Evolutionary conservation across 92 coral and sea anemone genomes (phyloP), one percentile per base, ranked within the genome.

Genomic region (Heteractis magnifica): DNA sequence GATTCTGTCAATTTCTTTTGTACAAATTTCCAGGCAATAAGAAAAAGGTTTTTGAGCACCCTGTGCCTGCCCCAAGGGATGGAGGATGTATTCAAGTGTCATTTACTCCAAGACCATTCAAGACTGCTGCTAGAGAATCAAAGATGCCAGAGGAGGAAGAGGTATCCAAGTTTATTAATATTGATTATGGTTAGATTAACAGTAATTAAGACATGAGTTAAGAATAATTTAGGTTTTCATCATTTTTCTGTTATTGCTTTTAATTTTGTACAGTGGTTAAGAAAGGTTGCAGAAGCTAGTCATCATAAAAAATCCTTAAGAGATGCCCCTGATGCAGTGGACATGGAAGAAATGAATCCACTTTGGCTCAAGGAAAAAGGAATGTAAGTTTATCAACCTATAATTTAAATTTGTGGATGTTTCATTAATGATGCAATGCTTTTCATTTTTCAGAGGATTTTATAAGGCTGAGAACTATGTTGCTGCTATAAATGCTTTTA

Each of bases 351-450:
- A 85, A 96, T 94, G 99, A 96, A 96, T 75, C 99, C 99, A 56
- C 83, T 96, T 20, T 96, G 99, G 99, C 91, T 96, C 0, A 96
- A 96, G 84, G 98, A 96, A 84, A 96, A 96, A 81, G 99, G 99
- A 81, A 94, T 92, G 98, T 95, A 79, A 79, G 89, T 86, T 55
- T 59, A 59, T 8, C 18, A 19, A 19, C 18, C 6, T 55, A 55
- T 59, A 13, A 59, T 11, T 12, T 14, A 15, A 12, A 13, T 12
- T 59, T 3, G 65, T 55, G 65, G 15, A 73, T 73, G 14, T 18
- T 50, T 75, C 5, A 49, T 49, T 15, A 50, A 12, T 10, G 8
- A n/a, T 1, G 12, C 5, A 20, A 5, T 72, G 23, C 10, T 56
- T 87, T 19, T 65, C 79, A 76, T 72, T 41, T 73, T 60, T 68